Percentiles rank a stretch among this genome's conserved stretches.
These are phyloP conservation scores for Stegana nigrithorax DNA, from an alignment of 2,888 invertebrate species.

Conservation along the genomic window DNA sequence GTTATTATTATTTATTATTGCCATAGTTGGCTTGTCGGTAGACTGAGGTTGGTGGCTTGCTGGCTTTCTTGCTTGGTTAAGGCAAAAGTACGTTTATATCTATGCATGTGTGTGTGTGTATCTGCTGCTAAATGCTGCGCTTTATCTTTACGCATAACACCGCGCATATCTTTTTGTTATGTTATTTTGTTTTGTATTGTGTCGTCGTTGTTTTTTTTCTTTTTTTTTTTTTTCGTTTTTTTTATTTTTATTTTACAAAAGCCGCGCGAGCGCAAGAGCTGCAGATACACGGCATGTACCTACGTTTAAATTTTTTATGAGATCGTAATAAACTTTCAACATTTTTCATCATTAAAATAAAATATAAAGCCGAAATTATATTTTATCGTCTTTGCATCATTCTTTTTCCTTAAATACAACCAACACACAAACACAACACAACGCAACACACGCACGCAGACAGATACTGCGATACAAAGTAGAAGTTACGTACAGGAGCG, in stretches of 20 bases:
- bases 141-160: conserved; percentile 5
- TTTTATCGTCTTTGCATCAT: conserved; percentile 64
- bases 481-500: conserved; percentile 44
- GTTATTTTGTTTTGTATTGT: too few species aligned
- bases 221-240: conserved; percentile 44
- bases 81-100: too few species aligned
- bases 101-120: background rate
- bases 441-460: conserved; percentile 26
- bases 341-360: conserved; percentile 68
- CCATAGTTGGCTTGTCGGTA: too few species aligned
- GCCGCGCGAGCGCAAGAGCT: conserved; percentile 31
- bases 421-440: conserved; percentile 35
- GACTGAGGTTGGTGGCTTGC: too few species aligned
- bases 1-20: too few species aligned
- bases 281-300: conserved; percentile 31
- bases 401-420: conserved; percentile 58
- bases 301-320: conserved; percentile 59
- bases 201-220: too few species aligned
- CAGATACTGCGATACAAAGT: conserved; percentile 54
- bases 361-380: conserved; percentile 65
- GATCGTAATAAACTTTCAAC: conserved; percentile 66
- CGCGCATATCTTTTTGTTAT: conserved; percentile 4
- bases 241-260: too few species aligned
- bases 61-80: too few species aligned
- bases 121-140: background rate